Evolutionary conservation across 2,797 vertebrate genomes (phyloP), one percentile per base, ranked within the genome.

Genomic region (Sebastes itinus): DNA sequence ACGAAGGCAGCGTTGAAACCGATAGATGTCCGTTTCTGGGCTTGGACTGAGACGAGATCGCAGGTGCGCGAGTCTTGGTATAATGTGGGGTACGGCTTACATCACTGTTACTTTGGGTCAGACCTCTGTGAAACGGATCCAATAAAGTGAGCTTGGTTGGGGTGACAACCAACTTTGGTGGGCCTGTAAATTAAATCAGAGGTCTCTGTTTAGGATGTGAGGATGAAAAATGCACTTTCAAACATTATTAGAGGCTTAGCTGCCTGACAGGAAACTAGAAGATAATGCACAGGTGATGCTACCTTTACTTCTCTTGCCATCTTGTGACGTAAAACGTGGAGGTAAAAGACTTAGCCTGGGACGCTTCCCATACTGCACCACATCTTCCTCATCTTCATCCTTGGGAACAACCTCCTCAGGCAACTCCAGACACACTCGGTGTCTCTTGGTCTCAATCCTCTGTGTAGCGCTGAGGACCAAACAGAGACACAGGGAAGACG

Each of bases 361-460:
- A 20, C 94, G 94, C 75, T 96, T 95, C 20, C 92, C 93, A 8
- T 94, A 95, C 77, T 89, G 80, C 0, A 89, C 88, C 2, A 81
- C 28, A 10, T 84, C 91, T 2, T 94, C 92, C n/a, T 92, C 77
- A 0, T 87, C 88, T 64, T 97, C 96, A 69, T 97, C 97, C 87
- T 97, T 97, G 38, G 96, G 96, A 81, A 98, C 96, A 35, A 99
- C 95, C 84, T 98, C 97, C 28, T 97, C 93, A 1, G 98, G 98
- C 52, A 99, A 94, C 85, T 99, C 97, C 60, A 99, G 94, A 92
- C 98, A 99, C 58, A 99, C 96, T 12, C 98, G 88, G 92, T 99
- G 98, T 82, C 98, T 96, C 92, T 99, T 99, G 28, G 98, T 97
- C 88, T 99, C 98, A 72, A 99, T 99, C 59, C 98, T 97, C 71